Conservation (phyloP, 2,888 invertebrate species). For the Acheta domesticus region DNA sequence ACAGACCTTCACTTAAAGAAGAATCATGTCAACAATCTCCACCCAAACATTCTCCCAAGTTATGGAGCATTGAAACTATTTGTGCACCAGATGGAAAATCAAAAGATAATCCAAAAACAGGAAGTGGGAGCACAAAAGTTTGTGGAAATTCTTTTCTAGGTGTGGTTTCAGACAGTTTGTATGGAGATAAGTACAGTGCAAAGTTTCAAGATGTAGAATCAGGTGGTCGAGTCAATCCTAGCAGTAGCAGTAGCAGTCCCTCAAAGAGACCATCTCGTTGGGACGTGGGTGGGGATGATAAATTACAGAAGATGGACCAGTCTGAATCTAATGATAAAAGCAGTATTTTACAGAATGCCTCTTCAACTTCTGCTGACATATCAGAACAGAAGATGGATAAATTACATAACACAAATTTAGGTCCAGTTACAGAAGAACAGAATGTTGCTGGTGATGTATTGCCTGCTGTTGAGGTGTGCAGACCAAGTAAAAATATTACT, state of each 20-base stretch:
- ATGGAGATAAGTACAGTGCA: neutral
- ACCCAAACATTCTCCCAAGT: slow-evolving; percentile 33
- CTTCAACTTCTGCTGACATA: neutral
- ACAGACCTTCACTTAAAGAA: neutral
- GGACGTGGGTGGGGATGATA: slow-evolving; percentile 48
- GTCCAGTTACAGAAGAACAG: too few relatives aligned
- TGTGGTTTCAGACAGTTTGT: slow-evolving; percentile 27
- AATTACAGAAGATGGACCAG: neutral
- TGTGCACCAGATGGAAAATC: slow-evolving; percentile 36
- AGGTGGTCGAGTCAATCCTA: slow-evolving; percentile 39
- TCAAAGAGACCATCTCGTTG: slow-evolving; percentile 49
- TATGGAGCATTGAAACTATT: slow-evolving; percentile 44
- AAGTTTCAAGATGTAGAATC: neutral
- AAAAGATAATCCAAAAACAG: neutral
- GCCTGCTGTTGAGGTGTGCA: slow-evolving; percentile 43
- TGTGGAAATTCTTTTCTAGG: slow-evolving; percentile 27
- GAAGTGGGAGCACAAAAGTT: neutral
- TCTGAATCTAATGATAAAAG: neutral
- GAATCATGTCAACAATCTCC: neutral
- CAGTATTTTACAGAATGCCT: neutral
- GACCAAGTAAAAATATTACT: slow-evolving; percentile 35
- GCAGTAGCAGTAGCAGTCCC: slow-evolving; percentile 35
- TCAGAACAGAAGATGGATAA: too few relatives aligned
- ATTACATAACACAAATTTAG: too few relatives aligned
- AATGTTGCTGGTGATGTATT: too few relatives aligned